phyloP scores from a whole-genome alignment of 2,113 vertebrate genomes.

The Myotis davidii region DNA sequence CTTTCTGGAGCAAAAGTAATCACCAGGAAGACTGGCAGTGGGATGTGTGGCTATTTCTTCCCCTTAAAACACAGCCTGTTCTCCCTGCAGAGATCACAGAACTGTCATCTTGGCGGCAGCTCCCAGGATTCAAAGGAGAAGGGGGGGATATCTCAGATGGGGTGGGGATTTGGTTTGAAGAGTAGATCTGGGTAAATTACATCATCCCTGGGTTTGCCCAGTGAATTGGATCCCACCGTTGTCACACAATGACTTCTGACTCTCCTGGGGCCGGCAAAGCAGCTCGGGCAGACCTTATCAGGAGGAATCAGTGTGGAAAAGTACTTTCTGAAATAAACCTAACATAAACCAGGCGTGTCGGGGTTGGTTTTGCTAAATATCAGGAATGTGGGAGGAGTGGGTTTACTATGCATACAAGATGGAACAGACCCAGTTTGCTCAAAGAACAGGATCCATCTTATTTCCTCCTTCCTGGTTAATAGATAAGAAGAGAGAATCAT shows the following conservation, averaged over 20 bases:
- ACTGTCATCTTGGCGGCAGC: conserved; percentile 24
- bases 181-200: conserved; percentile 66
- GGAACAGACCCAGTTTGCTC: background rate
- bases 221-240: conserved; percentile 61
- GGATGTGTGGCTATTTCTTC: conserved; percentile 38
- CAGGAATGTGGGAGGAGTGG: conserved; percentile 78
- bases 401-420: conserved; percentile 25
- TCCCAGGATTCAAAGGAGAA: conserved; percentile 40
- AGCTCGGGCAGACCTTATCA: conserved; percentile 66
- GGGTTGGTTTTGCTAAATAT: conserved; percentile 69
- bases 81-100: conserved; percentile 50
- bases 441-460: background rate
- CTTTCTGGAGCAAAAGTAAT: conserved; percentile 53
- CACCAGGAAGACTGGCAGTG: conserved; percentile 26
- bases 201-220: conserved; percentile 69
- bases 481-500: background rate
- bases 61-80: conserved; percentile 8
- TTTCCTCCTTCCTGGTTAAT: conserved; percentile 23
- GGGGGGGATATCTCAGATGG: conserved; percentile 23
- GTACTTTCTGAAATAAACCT: conserved; percentile 79
- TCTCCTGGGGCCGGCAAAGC: conserved; percentile 50
- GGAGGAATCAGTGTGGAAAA: conserved; percentile 78
- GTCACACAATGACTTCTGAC: conserved; percentile 67
- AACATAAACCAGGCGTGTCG: conserved; percentile 74
- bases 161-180: conserved; percentile 57